These are phyloP conservation scores for Microcebus tavaratra DNA, from an alignment of 2,113 vertebrate species.

Conservation along the genomic window DNA sequence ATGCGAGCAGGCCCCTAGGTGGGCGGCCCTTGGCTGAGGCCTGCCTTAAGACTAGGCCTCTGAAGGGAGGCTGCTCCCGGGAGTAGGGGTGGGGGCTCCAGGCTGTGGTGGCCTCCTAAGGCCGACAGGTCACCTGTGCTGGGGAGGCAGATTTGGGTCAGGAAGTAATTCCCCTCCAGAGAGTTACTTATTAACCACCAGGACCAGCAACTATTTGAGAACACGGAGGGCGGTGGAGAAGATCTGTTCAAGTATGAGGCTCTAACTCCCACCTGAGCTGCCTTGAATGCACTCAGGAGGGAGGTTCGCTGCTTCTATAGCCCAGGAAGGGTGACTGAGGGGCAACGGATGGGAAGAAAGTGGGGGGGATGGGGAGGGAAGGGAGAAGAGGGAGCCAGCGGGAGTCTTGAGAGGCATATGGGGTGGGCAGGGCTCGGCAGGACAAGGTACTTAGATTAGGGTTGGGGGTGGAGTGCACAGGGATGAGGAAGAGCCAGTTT, in stretches of 20 bases:
- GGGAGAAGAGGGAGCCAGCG: too few species aligned
- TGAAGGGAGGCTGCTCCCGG: too few species aligned
- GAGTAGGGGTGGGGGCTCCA: background rate
- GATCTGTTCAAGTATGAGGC: background rate
- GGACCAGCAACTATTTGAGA: background rate
- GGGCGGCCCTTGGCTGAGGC: background rate
- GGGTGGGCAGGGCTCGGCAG: background rate
- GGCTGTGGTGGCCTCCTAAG: background rate
- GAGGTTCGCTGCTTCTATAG: background rate
- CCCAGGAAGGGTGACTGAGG: background rate
- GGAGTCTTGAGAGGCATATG: background rate
- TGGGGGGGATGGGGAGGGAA: too few species aligned
- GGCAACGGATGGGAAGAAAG: accelerated
- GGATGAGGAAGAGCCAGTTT: background rate
- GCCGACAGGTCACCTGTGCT: background rate
- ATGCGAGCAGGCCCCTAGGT: background rate
- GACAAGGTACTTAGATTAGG: background rate
- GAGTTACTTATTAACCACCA: background rate
- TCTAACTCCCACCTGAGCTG: background rate
- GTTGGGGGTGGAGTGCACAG: background rate
- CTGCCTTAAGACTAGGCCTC: background rate
- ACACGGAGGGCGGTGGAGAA: background rate
- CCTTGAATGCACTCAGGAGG: background rate
- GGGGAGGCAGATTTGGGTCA: background rate
- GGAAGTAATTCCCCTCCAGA: background rate